Conservation (phyloP, 2,888 invertebrate genomes). For the Ochropleura leucogaster region DNA sequence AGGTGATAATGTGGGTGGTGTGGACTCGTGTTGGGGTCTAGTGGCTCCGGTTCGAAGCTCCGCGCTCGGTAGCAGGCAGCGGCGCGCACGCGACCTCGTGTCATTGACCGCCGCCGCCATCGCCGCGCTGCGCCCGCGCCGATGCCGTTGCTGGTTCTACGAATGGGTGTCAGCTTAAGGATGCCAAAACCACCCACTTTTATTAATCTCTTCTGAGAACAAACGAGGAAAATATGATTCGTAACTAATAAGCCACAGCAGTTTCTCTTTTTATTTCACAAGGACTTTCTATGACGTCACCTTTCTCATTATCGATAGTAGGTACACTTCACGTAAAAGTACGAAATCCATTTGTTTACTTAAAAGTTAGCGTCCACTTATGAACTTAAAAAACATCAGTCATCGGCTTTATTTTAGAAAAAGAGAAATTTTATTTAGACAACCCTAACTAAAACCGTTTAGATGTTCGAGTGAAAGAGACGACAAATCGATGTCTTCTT, state of each 20-base stretch:
- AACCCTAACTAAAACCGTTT: conserved; percentile 67
- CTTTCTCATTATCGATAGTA: conserved; percentile 15
- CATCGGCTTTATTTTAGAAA: conserved; percentile 28
- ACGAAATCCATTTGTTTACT: conserved; percentile 17
- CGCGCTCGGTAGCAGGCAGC: conserved; percentile 66
- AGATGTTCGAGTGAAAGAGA: conserved; percentile 68
- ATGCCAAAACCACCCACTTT: conserved; percentile 60
- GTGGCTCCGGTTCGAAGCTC: conserved; percentile 62
- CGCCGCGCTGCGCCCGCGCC: conserved; percentile 70
- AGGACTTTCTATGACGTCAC: conserved; percentile 25
- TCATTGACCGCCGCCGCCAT: conserved; percentile 81
- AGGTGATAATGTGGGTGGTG: conserved; percentile 62
- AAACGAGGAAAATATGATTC: conserved; percentile 28
- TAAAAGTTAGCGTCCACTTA: conserved; percentile 9
- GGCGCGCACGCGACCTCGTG: conserved; percentile 85
- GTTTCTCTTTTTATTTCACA: conserved; percentile 29
- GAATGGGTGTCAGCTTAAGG: conserved; percentile 75
- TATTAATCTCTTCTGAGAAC: conserved; percentile 37
- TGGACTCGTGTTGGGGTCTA: conserved; percentile 59
- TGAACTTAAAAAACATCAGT: conserved; percentile 19
- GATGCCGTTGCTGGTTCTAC: conserved; percentile 75
- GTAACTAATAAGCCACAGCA: neutral
- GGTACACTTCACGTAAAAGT: neutral
- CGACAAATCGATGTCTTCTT: conserved; percentile 51
- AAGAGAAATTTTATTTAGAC: conserved; percentile 43